These are phyloP conservation scores for Xyliphius kryptos DNA, from an alignment of 2,113 vertebrate genomes.

Conservation along the genomic window DNA sequence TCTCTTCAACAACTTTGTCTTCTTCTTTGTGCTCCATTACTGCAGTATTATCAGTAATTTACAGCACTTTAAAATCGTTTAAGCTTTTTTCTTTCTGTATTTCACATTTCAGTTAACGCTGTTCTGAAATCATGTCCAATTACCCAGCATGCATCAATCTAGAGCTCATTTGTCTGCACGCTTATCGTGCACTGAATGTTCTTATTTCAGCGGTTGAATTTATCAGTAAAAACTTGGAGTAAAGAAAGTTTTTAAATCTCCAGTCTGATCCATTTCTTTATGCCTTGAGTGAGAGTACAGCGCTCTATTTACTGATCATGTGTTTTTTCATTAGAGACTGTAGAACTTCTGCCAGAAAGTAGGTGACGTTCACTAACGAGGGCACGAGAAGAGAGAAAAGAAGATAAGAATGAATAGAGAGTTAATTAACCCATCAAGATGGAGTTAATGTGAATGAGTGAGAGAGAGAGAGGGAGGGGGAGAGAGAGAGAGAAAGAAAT, in stretches of 20 bases:
- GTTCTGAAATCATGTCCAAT: neutral
- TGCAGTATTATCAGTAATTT: neutral
- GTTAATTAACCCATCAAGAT: too few species aligned
- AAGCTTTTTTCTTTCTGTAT: neutral
- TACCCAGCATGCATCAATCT: slow-evolving; percentile 5
- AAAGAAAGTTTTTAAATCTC: neutral
- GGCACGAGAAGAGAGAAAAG: slow-evolving; percentile 5
- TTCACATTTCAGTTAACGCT: neutral
- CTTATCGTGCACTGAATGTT: neutral
- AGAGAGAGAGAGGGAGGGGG: too few species aligned
- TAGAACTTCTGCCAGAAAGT: slow-evolving; percentile 16
- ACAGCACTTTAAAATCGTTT: neutral
- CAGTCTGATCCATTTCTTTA: neutral
- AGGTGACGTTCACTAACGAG: slow-evolving; percentile 19
- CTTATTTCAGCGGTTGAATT: neutral
- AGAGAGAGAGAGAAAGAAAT: too few species aligned
- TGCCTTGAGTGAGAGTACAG: neutral
- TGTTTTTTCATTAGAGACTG: slow-evolving; percentile 23
- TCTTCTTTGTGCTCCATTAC: neutral
- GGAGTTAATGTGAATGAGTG: too few species aligned
- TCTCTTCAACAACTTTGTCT: neutral
- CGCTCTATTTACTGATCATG: neutral
- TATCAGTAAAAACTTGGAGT: neutral
- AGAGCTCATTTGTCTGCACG: neutral
- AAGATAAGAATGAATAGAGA: too few species aligned